phyloP scores from a whole-genome alignment of 2,113 vertebrate species.

The Chloebia gouldiae region DNA sequence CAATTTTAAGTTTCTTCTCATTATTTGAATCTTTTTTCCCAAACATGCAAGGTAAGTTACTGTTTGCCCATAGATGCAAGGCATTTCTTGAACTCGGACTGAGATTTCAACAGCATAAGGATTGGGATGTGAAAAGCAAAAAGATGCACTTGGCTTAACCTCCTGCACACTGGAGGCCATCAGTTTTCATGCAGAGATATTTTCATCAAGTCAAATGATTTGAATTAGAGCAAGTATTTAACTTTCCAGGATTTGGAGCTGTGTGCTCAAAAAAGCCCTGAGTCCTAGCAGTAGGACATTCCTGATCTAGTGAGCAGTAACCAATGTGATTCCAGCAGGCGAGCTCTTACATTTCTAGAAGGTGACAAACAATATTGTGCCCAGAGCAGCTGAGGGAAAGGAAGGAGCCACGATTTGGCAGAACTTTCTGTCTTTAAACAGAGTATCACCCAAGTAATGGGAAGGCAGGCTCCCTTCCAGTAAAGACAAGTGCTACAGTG shows the following conservation, averaged over 20 bases:
- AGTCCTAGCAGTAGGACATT: background rate
- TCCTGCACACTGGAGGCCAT: background rate
- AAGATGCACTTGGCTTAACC: background rate
- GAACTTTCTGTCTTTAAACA: slow-evolving; percentile 33
- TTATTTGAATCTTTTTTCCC: background rate
- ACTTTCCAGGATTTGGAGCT: background rate
- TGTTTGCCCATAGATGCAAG: background rate
- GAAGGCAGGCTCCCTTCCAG: background rate
- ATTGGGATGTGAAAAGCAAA: background rate
- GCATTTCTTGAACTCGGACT: background rate
- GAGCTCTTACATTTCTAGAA: background rate
- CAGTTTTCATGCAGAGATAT: background rate
- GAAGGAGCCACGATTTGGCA: background rate
- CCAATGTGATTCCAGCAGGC: background rate
- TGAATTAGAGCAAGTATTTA: background rate
- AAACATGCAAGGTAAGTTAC: background rate
- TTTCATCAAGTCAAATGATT: background rate
- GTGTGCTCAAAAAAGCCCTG: background rate
- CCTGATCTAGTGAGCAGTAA: background rate
- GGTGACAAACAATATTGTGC: background rate
- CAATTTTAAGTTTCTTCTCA: background rate
- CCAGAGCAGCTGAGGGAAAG: slow-evolving; percentile 15
- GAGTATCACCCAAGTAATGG: background rate
- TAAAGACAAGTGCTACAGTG: background rate
- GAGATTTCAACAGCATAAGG: background rate